Conservation (phyloP, 2,797 vertebrate species). For the Halcyon chelicuti region DNA sequence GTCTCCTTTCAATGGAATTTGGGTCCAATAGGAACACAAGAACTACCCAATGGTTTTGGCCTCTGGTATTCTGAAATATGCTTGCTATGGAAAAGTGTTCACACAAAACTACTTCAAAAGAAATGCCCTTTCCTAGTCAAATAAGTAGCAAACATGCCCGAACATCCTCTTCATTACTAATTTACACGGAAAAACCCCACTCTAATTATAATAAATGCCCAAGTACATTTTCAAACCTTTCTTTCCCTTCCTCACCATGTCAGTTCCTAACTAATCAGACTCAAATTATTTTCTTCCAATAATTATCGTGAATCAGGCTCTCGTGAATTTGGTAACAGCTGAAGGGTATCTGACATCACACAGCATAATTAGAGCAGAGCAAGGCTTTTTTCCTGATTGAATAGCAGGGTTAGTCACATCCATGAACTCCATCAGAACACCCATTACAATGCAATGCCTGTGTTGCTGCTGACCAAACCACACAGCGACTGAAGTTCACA, state of each 20-base stretch:
- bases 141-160: background rate
- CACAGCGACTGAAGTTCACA: background rate
- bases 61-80: background rate
- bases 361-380: conserved; percentile 21
- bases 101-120: background rate
- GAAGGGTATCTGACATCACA: background rate
- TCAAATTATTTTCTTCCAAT: background rate
- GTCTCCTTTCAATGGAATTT: background rate
- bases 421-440: background rate
- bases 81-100: background rate
- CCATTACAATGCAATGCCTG: background rate
- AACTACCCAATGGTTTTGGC: background rate
- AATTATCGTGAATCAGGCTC: conserved; percentile 11
- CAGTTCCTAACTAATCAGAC: conserved; percentile 15
- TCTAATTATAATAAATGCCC: background rate
- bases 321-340: background rate
- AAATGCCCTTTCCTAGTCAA: background rate
- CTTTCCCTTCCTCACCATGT: background rate
- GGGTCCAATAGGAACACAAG: background rate
- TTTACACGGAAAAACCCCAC: background rate
- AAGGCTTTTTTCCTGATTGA: background rate
- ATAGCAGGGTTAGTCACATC: conserved; percentile 7
- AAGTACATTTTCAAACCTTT: background rate
- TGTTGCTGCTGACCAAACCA: background rate
- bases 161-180: background rate